These are phyloP conservation scores for Zeus faber DNA, from an alignment of 2,113 vertebrate genomes.

Conservation along the genomic window DNA sequence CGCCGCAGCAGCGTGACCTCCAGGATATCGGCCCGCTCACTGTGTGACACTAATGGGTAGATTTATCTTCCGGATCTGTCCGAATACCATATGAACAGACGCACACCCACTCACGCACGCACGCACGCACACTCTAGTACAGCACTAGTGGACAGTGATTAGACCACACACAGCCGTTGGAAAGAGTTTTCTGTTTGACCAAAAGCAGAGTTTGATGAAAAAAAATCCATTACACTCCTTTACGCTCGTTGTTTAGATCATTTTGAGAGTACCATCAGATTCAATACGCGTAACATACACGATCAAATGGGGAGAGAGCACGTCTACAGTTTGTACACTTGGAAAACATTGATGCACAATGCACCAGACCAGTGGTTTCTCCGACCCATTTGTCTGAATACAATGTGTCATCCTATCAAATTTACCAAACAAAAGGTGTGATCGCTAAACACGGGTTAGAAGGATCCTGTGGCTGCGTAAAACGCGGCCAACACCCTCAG, in stretches of 20 bases:
- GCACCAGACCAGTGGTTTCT: too few relatives aligned
- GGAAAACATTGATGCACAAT: too few relatives aligned
- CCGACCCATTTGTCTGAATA: too few relatives aligned
- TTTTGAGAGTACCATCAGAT: too few relatives aligned
- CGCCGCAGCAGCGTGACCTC: constrained; percentile 19
- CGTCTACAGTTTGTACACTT: too few relatives aligned
- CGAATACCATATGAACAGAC: constrained; percentile 32
- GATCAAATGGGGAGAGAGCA: too few relatives aligned
- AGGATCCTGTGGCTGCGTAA: neutral
- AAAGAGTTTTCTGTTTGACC: constrained; percentile 15
- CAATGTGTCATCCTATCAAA: too few relatives aligned
- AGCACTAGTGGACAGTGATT: constrained; percentile 2
- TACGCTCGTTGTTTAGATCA: too few relatives aligned
- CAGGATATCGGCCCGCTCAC: constrained; percentile 40
- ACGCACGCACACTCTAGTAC: neutral
- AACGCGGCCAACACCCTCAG: neutral
- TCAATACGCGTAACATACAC: too few relatives aligned
- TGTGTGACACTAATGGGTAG: constrained; percentile 55
- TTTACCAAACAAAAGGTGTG: too few relatives aligned
- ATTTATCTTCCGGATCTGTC: constrained; percentile 45
- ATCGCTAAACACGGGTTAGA: too few relatives aligned
- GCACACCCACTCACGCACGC: neutral
- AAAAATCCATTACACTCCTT: constrained; percentile 15
- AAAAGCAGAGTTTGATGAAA: constrained; percentile 27
- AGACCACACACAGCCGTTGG: constrained; percentile 21